phyloP scores from a whole-genome alignment of 2,113 vertebrate species.

The Quiscalus mexicanus region DNA sequence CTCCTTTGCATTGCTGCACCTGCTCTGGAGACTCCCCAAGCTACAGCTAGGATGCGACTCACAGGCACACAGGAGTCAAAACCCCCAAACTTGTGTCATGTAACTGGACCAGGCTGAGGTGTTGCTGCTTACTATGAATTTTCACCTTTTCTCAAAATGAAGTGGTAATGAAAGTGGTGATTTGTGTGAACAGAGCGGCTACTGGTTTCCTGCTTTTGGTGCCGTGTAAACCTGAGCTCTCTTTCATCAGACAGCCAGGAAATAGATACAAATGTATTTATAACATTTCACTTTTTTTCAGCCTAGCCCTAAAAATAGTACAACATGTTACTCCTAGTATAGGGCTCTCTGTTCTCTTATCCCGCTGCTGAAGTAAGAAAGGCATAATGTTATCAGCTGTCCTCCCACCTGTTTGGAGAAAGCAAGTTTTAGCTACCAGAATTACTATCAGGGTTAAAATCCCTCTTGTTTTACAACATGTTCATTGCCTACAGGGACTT shows the following conservation, averaged over 20 bases:
- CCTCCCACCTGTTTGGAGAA: not conserved
- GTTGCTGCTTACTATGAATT: not conserved
- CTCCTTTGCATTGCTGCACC: not conserved
- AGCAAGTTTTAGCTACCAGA: not conserved
- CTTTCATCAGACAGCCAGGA: not conserved
- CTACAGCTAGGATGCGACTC: not conserved
- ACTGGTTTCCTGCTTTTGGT: not conserved
- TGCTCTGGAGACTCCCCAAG: not conserved
- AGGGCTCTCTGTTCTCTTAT: not conserved
- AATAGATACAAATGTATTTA: slow-evolving; percentile 21
- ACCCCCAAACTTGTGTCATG: not conserved
- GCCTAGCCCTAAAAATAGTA: slow-evolving; percentile 8
- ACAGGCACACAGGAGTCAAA: not conserved
- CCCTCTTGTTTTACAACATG: not conserved
- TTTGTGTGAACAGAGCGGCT: not conserved
- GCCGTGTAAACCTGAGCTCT: slow-evolving; percentile 9
- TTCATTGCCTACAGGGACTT: not conserved
- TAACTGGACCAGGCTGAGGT: not conserved
- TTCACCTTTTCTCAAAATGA: not conserved
- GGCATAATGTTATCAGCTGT: not conserved
- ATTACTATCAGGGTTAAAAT: slow-evolving; percentile 26
- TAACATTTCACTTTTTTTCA: slow-evolving; percentile 2
- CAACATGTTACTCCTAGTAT: not conserved
- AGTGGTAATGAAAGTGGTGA: not conserved
- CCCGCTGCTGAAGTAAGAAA: not conserved